phyloP scores from a whole-genome alignment of 2,888 invertebrate species.

The Apomyelois bistriatella region DNA sequence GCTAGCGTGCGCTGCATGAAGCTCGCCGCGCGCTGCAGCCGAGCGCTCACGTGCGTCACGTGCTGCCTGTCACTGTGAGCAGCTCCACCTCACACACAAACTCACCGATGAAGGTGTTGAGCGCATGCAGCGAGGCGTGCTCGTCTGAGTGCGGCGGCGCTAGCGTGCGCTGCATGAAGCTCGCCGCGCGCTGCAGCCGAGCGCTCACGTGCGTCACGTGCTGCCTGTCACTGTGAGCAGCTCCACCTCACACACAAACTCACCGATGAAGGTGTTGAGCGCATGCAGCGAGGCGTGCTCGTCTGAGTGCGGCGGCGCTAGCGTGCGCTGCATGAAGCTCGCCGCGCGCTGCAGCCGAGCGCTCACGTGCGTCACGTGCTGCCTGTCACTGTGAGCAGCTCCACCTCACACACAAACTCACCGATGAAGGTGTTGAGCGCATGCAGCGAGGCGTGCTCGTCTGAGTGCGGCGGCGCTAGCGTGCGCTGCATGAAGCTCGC shows the following conservation, averaged over 20 bases:
- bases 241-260: too few relatives aligned
- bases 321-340: constrained; percentile 81
- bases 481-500: constrained; percentile 83
- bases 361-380: constrained; percentile 86
- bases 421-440: constrained; percentile 83
- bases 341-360: constrained; percentile 87
- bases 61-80: constrained; percentile 83
- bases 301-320: constrained; percentile 60
- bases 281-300: constrained; percentile 90
- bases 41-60: constrained; percentile 85
- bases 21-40: constrained; percentile 85
- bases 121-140: constrained; percentile 87
- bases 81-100: constrained; percentile 31
- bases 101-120: constrained; percentile 84
- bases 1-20: constrained; percentile 81
- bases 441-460: constrained; percentile 87
- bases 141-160: constrained; percentile 77
- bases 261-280: constrained; percentile 79
- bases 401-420: too few relatives aligned
- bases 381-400: constrained; percentile 80
- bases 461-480: constrained; percentile 58
- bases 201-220: constrained; percentile 87
- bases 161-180: constrained; percentile 81
- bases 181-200: constrained; percentile 86
- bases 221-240: constrained; percentile 81